Conservation (phyloP, 2,888 invertebrate genomes). For the Vesta saturnalis region DNA sequence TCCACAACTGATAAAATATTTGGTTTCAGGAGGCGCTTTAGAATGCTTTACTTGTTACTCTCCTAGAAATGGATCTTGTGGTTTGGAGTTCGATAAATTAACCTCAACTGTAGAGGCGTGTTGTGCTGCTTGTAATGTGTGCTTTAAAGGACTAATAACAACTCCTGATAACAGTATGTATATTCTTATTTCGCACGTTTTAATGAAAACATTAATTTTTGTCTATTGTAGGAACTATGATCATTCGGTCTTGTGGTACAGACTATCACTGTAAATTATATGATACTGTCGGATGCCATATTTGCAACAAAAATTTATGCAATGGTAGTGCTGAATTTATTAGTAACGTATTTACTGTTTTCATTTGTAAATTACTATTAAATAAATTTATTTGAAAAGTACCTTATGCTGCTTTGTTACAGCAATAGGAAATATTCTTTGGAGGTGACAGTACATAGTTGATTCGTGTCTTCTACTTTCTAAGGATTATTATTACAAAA, state of each 20-base stretch:
- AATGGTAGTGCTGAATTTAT: not conserved
- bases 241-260: not conserved
- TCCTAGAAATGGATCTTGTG: not conserved
- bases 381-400: too few species aligned
- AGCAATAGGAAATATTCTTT: too few species aligned
- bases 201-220: not conserved
- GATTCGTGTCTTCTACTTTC: too few species aligned
- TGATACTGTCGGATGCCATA: not conserved
- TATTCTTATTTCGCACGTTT: not conserved
- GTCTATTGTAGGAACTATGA: not conserved
- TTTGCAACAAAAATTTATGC: constrained; percentile 6
- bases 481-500: too few species aligned
- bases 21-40: not conserved
- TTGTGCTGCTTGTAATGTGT: not conserved
- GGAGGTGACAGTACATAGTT: too few species aligned
- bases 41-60: constrained; percentile 8
- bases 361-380: too few species aligned
- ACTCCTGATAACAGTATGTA: not conserved
- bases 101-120: not conserved
- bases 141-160: not conserved
- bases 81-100: not conserved
- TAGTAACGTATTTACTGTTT: too few species aligned
- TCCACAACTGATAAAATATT: too few species aligned
- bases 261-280: constrained; percentile 3
- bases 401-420: too few species aligned